A percentile compares a stretch with the other conserved stretches of the same genome.
These are phyloP conservation scores for Hippotragus niger DNA, from an alignment of 2,113 vertebrate species.

Conservation along the genomic window DNA sequence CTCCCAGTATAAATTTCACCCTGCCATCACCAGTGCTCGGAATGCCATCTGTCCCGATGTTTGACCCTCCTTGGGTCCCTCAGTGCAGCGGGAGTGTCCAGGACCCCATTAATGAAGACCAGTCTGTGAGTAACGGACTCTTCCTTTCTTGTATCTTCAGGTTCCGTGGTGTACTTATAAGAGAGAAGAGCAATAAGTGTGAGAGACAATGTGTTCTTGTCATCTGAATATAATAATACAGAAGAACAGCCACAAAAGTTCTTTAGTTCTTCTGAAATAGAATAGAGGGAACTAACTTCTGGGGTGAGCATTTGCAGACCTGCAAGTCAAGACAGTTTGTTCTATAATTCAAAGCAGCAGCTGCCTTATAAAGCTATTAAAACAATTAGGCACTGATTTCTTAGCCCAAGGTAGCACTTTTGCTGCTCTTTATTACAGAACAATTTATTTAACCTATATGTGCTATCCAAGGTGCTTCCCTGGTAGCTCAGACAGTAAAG, in stretches of 20 bases:
- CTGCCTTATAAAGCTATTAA: background rate
- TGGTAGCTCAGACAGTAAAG: background rate
- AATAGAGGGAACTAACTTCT: background rate
- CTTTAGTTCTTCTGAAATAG: background rate
- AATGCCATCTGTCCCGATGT: slow-evolving; percentile 99
- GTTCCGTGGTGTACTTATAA: background rate
- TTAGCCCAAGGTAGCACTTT: background rate
- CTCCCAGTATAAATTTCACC: slow-evolving; percentile 99
- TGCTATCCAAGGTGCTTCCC: background rate
- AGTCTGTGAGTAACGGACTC: slow-evolving; percentile 89
- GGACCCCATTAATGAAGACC: slow-evolving; percentile 97
- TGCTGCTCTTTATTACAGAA: background rate
- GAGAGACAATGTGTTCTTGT: background rate
- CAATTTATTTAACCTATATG: background rate
- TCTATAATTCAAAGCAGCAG: background rate
- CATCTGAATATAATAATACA: background rate
- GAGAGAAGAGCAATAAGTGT: background rate
- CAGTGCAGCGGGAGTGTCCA: slow-evolving; percentile 96
- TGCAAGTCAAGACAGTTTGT: background rate
- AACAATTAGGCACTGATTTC: background rate
- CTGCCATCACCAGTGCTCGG: slow-evolving; percentile 97
- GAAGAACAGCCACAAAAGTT: background rate
- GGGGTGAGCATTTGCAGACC: background rate
- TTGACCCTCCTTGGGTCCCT: slow-evolving; percentile 98
- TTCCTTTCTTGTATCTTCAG: background rate